phyloP scores from a whole-genome alignment of 1,140 invertebrate species.

The Onthophagus taurus region DNA sequence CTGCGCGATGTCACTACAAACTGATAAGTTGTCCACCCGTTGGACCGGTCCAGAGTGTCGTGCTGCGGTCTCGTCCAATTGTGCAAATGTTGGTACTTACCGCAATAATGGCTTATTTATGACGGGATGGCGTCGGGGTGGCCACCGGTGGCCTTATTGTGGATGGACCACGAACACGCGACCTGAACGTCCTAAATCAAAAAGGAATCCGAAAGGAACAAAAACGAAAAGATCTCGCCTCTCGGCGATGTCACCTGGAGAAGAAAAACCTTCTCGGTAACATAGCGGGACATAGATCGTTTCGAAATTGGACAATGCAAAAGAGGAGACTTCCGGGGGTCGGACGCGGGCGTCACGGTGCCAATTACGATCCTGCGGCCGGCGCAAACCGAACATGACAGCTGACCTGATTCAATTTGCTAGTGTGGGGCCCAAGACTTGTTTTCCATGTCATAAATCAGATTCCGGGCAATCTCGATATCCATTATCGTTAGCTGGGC shows the following conservation, averaged over 20 bases:
- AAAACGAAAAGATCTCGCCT: no score
- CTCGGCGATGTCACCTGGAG: no score
- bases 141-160: no score
- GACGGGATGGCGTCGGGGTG: slow-evolving; percentile 22
- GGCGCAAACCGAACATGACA: slow-evolving; percentile 26
- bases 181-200: no score
- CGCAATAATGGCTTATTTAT: slow-evolving; percentile 25
- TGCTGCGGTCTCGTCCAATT: slow-evolving; percentile 10
- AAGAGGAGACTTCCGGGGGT: no score
- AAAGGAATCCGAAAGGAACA: no score
- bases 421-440: slow-evolving; percentile 30
- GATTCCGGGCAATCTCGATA: slow-evolving; percentile 35
- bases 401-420: slow-evolving; percentile 36
- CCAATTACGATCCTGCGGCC: no score
- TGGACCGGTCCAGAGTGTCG: slow-evolving; percentile 17
- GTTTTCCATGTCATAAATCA: slow-evolving; percentile 38
- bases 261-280: no score
- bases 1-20: slow-evolving; percentile 17
- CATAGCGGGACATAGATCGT: no score
- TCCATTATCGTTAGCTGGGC: slow-evolving; percentile 36
- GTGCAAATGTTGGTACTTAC: slow-evolving; percentile 19
- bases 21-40: slow-evolving; percentile 19
- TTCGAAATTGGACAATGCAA: no score
- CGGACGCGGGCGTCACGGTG: no score
- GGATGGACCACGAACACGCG: slow-evolving; percentile 4